These are phyloP conservation scores for Phymanthus crucifer DNA, from an alignment of 92 coral and sea anemone species.

Conservation along the genomic window DNA sequence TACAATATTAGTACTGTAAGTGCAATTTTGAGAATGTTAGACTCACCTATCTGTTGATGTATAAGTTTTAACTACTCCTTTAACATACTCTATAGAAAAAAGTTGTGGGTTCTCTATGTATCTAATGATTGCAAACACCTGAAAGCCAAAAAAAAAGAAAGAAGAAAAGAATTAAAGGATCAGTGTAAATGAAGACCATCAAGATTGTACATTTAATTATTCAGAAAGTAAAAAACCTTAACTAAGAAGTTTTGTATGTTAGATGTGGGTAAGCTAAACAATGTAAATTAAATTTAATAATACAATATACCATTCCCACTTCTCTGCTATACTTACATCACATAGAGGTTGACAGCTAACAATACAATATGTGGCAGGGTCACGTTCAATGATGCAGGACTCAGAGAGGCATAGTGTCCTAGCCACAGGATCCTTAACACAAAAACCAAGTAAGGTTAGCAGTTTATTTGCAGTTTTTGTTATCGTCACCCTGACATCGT, in stretches of 20 bases:
- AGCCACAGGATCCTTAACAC: conserved; percentile 77
- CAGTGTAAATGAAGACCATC: background rate
- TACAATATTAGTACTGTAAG: too few relatives aligned
- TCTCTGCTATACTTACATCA: conserved; percentile 63
- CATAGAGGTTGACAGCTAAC: conserved; percentile 86
- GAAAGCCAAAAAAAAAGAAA: background rate
- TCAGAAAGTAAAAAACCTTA: too few relatives aligned
- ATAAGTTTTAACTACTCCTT: conserved; percentile 72
- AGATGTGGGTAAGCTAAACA: too few relatives aligned
- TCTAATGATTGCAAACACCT: conserved; percentile 92
- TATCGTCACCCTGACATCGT: background rate
- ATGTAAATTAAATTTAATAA: too few relatives aligned
- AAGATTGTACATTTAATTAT: too few relatives aligned
- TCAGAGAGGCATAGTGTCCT: conserved; percentile 95
- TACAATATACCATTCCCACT: too few relatives aligned
- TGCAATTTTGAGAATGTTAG: too few relatives aligned
- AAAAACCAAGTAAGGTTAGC: background rate
- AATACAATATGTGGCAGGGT: conserved; percentile 95
- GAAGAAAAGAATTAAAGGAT: background rate
- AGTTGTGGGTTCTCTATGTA: conserved; percentile 84
- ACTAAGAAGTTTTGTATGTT: too few relatives aligned
- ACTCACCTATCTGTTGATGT: conserved; percentile 89
- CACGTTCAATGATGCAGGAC: conserved; percentile 91
- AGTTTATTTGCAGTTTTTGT: background rate
- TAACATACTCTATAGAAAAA: conserved; percentile 73